These are phyloP conservation scores for Argya squamiceps DNA, from an alignment of 2,797 vertebrate species.

Conservation along the genomic window DNA sequence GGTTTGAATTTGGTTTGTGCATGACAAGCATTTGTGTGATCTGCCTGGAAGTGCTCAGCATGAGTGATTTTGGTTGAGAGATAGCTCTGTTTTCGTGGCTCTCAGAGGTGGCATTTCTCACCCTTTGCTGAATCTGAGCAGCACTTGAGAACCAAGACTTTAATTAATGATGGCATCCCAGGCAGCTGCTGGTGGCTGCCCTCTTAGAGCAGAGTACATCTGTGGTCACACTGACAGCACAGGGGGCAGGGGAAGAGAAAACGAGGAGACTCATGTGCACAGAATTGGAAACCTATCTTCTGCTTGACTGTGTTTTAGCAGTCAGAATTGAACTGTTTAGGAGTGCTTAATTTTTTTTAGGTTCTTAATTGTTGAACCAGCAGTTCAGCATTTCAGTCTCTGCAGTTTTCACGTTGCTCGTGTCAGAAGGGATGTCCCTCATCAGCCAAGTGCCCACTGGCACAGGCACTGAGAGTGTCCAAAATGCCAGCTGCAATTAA, in stretches of 20 bases:
- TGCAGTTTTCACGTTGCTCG: not conserved
- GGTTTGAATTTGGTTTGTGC: not conserved
- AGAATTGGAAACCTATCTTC: not conserved
- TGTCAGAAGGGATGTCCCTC: slow-evolving; percentile 31
- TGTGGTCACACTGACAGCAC: not conserved
- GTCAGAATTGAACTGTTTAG: not conserved
- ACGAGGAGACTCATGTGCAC: not conserved
- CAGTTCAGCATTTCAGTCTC: slow-evolving; percentile 10
- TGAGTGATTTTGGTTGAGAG: not conserved
- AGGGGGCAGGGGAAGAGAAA: not conserved
- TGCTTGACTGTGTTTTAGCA: not conserved
- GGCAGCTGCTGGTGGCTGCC: not conserved
- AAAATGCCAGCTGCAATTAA: slow-evolving; percentile 39
- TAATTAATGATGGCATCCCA: slow-evolving; percentile 6
- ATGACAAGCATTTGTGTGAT: not conserved
- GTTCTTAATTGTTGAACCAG: not conserved
- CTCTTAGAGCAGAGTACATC: not conserved
- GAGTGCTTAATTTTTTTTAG: not conserved
- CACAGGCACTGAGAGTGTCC: slow-evolving; percentile 4
- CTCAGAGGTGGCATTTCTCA: slow-evolving; percentile 9
- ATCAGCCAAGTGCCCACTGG: slow-evolving; percentile 26
- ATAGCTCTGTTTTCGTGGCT: not conserved
- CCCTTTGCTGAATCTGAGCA: slow-evolving; percentile 11
- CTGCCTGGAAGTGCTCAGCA: not conserved
- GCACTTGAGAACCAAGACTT: not conserved